Base-by-base conservation (phyloP, 2,888 invertebrate genomes). In the Amphipyra berbera region DNA sequence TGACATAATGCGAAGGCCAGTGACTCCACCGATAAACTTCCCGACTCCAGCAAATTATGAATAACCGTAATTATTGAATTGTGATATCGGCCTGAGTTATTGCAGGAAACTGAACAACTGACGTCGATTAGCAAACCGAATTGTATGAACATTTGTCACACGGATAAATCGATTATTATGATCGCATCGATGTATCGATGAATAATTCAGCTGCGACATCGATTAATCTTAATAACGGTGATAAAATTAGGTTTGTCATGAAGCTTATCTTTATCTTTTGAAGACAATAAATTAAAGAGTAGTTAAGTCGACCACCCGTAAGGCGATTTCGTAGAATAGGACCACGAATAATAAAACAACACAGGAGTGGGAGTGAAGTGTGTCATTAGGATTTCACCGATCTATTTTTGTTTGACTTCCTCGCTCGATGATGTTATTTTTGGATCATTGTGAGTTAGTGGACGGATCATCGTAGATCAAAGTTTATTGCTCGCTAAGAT, bases 311-410 rank as follows among this genome's bases (percentile, higher is more conserved):
- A 88, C 92, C 92, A 92, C 92, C 91, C 90, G 84, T 82, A 74
- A 76, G 76, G 84, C 60, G 78, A 86, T 88, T 89, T 88, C 88
- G 68, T 67, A 75, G 88, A 90, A 89, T 78, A 82, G 68, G 74
- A 70, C 70, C 69, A 65, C 80, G 76, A 80, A 84, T 82, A 70
- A 77, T 72, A 82, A 83, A 84, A 83, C 83, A 85, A 83, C 78
- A 77, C 60, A 73, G 73, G 3, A 82, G 81, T 74, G 83, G 69
- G 84, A 86, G 84, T 88, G 88, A 91, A 89, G 88, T 90, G 88
- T 92, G 91, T 92, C 92, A 92, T 91, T 90, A 87, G 89, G 88
- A 87, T 89, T 86, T 83, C 85, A 83, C 76, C 78, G 78, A 87
- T 88, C 90, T 92, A 93, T 92, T 91, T 90, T 82, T 68, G 86